Conservation (phyloP, 1,140 invertebrate species). For the Artemia franciscana region DNA sequence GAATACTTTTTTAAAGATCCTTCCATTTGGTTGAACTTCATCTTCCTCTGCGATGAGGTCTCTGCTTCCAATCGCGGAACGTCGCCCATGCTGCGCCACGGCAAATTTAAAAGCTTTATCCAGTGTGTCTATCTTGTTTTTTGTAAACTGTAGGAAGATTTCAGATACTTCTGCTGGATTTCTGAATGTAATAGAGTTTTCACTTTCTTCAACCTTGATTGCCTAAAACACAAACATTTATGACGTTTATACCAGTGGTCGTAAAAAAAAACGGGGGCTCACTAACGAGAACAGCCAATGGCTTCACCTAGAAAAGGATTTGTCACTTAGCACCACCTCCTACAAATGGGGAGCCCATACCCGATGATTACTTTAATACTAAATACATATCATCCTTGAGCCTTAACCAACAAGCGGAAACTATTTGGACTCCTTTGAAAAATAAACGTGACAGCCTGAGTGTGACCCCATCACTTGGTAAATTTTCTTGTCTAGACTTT, state of each 20-base stretch:
- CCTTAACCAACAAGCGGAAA: too few species aligned
- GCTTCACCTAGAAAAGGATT: neutral
- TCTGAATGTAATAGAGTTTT: conserved; percentile 40
- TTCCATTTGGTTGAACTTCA: conserved; percentile 73
- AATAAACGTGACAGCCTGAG: too few species aligned
- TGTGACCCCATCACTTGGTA: too few species aligned
- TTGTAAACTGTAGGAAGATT: conserved; percentile 41
- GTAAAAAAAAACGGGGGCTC: conserved; percentile 8
- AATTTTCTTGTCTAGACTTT: too few species aligned
- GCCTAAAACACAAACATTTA: conserved; percentile 32
- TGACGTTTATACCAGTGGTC: too few species aligned
- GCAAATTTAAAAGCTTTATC: conserved; percentile 62
- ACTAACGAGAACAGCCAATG: neutral
- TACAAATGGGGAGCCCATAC: neutral
- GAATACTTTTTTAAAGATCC: conserved; percentile 71
- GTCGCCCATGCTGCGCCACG: conserved; percentile 38
- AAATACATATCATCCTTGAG: conserved; percentile 2
- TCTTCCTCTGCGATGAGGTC: conserved; percentile 78
- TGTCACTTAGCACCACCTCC: neutral
- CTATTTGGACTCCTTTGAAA: too few species aligned
- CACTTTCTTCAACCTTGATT: conserved; percentile 26
- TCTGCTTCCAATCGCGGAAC: conserved; percentile 65
- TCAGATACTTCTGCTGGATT: conserved; percentile 36
- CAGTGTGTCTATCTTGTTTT: conserved; percentile 57
- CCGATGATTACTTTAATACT: conserved; percentile 1